Base-by-base conservation (phyloP, 1,140 invertebrate genomes). In the Nasonia longicornis region DNA sequence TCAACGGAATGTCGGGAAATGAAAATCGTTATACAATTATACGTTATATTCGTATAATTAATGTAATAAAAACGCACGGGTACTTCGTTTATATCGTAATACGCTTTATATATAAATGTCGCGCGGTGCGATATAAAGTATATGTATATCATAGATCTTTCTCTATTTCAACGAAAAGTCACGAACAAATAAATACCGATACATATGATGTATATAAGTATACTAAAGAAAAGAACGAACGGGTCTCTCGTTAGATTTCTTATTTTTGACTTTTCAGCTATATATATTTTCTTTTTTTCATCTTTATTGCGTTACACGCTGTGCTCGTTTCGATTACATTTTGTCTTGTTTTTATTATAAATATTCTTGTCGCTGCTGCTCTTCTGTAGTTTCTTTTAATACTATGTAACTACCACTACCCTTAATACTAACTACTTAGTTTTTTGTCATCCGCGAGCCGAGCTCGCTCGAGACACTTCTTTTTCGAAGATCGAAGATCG, bases 331-430 rank as follows among this genome's bases (percentile, higher is more conserved):
- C 16, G 22, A 10, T 76, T 58, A 58, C 29, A 75, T 75, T 69
- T 69, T 74, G 26, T 80, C 52, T 69, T 75, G 69, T 81, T 81
- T 81, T 81, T n/a, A 14, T 72, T 81, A 77, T 69, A 74, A 79
- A 82, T 82, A 82, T 74, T 71, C n/a, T 74, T 78, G 29, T 66
- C 71, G 81, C 58, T 77, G 81, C 58, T 77, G 72, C 14, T 67
- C 31, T 22, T 82, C 7, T 74, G 42, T 42, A 64, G 52, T 74
- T 79, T 35, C 3, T 63, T 20, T 26, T 78, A 74, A 29, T 31
- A 63, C 75, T 78, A 82, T 16, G 16, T 14, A 78, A 31, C 63
- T 78, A 78, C 64, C 71, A 29, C 76, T 82, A 82, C 76, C 63
- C 71, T 82, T 82, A 81, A 78, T 38, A 38, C 76, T 82, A 82